Base-by-base conservation (phyloP, 2,113 vertebrate species). In the Puma concolor region DNA sequence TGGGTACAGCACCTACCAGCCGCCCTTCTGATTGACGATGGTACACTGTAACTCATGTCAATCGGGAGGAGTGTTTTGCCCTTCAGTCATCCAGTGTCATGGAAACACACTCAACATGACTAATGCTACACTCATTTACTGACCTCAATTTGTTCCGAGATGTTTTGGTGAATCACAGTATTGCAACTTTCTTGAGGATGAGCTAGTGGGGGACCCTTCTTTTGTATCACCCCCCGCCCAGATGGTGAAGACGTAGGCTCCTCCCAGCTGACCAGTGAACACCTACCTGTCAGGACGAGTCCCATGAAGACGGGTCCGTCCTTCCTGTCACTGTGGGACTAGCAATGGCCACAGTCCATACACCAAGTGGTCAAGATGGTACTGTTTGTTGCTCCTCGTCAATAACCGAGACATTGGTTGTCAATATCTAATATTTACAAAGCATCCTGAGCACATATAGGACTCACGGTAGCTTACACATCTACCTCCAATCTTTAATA, bases 1-100 rank as follows among this genome's bases (percentile, higher is more conserved):
- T 0, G 4, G 21, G 41, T 0, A 8, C 5, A 6, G 57, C 72
- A 19, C 44, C 33, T 0, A 0, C 6, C 36, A 12, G 41, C 33
- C 8, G 3, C 60, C 5, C 1, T 13, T 19, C 21, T 4, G 41
- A 52, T 14, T 29, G 60, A 91, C 31, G 44, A 71, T 2, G 41
- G 57, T 7, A 9, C 17, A 4, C 4, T 25, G 0, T 3, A 29
- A 25, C 76, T 63, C 63, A 38, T 41, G 17, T 33, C 54, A 38
- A 60, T 38, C 2, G 52, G 82, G 44, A 88, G 90, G 88, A 69
- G 48, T 2, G 31, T 12, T 12, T n/a, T 77, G 83, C n/a, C 44
- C 7, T 23, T 27, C 11, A 4, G 63, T n/a, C 44, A 25, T 29
- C 36, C 25, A 41, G 82, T 4, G 36, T 80, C 83, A 92, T 0